Evolutionary conservation across 2,113 vertebrate genomes (phyloP), one percentile per base, ranked within the genome.

Genomic region (Clinocottus analis): DNA sequence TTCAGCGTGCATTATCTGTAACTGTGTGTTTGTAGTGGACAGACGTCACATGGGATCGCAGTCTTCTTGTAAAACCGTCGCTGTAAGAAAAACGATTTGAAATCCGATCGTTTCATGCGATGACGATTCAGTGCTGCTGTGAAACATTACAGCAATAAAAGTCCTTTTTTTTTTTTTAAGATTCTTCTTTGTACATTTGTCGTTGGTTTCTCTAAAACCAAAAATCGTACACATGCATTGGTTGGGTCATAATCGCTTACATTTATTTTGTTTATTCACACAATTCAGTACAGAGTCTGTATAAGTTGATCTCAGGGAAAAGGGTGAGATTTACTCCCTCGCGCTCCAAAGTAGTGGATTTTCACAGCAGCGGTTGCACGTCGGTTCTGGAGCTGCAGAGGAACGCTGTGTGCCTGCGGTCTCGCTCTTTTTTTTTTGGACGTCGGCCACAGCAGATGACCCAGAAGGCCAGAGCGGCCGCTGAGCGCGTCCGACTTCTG

Each of bases 331-430:
- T 23, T 8, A 19, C 41, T 9, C 5, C 1, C 12, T 17, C 59
- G 45, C 12, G 4, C 7, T 80, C 66, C 75, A 53, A 31, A 61
- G 64, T 4, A 25, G 29, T 55, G 19, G 29, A 39, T 75, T 51
- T 85, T 78, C 21, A 21, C 39, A 58, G 27, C 27, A 66, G 47
- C 45, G 25, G 27, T 37, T 77, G 45, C 64, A 31, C 61, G 60
- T 74, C 63, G 39, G 56, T 73, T 83, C 27, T 77, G 65, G 51
- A 64, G 29, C 66, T 82, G 77, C 58, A 74, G 73, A 77, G 65
- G 82, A 85, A 75, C 70, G 0, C 11, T 60, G 37, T 77, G 76
- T 47, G 74, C 58, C 58, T 64, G 27, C 56, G 29, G 59, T 66
- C 0, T 43, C 35, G 21, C 2, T 2, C 39, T 82, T 68, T n/a